Evolutionary conservation across 2,888 invertebrate genomes (phyloP), one percentile per base, ranked within the genome.

Genomic region (Drosophila mercatorum): DNA sequence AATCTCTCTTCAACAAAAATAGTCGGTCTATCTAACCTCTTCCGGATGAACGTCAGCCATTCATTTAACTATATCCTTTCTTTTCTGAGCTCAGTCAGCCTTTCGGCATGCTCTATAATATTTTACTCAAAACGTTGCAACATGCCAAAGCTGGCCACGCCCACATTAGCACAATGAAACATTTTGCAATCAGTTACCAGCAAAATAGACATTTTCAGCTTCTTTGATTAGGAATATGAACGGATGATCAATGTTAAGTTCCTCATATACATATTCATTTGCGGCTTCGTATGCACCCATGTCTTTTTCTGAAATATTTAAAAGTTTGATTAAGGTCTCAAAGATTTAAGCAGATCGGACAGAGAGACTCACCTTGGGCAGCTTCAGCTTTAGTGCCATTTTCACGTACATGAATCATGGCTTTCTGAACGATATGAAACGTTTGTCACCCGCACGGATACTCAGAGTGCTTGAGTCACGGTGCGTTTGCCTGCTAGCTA

Each of bases 391-490:
- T 28, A 47, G n/a, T 28, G 28, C 28, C 47, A 28, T 47, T 28
- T 47, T 47, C 28, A 26, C 12, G 3, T 14, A 46, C 46, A 14
- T 46, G 2, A 46, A 46, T 46, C 14, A 1, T 3, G 11, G 46
- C 12, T 7, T 26, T 14, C 26, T 26, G 26, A 26, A 26, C 1
- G 14, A 46, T 14, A 17, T 17, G 22, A 28, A 38, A 34, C 34
- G 7, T 34, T 34, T 34, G 34, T 80, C 77, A 72, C 72, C 75
- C 74, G 68, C 44, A 66, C 22, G 2, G 34, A 66, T 11, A 11
- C 61, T 44, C 61, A 44, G 53, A 59, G 72, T 62, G 76, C 76
- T 60, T 68, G 66, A 82, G 59, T 68, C 69, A 52, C 22, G 22
- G 22, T 22, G 22, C 22, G 22, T 22, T 22, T 22, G 22, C 22